A percentile compares a stretch with the other conserved stretches of the same genome.
Evolutionary conservation across 2,888 invertebrate species (phyloP).

Genomic region (Cantharis lateralis): DNA sequence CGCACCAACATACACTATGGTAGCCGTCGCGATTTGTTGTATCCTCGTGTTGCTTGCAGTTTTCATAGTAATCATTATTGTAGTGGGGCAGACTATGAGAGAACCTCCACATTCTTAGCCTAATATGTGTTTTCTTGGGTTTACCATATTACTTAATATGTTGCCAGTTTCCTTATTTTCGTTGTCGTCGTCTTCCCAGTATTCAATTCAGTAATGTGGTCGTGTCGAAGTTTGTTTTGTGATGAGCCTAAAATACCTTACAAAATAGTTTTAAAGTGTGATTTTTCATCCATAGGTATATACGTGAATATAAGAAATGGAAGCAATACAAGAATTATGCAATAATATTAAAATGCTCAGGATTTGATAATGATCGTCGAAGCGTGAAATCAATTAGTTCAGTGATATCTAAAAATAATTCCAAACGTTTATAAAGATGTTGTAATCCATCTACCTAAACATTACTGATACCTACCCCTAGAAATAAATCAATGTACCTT

Average conservation of each 20-base stretch:
- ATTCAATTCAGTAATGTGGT: conserved; percentile 18
- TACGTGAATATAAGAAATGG: conserved; percentile 9
- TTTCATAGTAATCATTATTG: conserved; percentile 81
- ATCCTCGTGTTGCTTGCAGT: conserved; percentile 79
- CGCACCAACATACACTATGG: conserved; percentile 61
- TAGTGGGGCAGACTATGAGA: conserved; percentile 77
- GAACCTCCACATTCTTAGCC: conserved; percentile 51
- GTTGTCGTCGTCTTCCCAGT: conserved; percentile 27
- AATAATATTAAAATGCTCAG: conserved; percentile 17
- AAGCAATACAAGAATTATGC: conserved; percentile 17
- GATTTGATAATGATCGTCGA: conserved; percentile 12
- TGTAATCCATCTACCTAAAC: conserved; percentile 27
- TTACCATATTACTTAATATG: conserved; percentile 1
- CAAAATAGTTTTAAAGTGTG: background rate
- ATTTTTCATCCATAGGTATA: background rate
- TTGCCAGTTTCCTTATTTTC: conserved; percentile 2
- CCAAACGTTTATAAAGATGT: conserved; percentile 24
- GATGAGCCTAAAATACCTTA: conserved; percentile 11
- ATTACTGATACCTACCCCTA: conserved; percentile 27
- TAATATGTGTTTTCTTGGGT: background rate
- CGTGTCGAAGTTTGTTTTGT: conserved; percentile 11
- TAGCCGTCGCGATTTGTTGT: conserved; percentile 83
- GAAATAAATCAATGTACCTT: conserved; percentile 19
- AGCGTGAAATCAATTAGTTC: conserved; percentile 24
- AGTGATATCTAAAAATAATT: conserved; percentile 21